Base-by-base conservation (phyloP, 2,888 invertebrate genomes). In the Eristalinus sepulchralis region DNA sequence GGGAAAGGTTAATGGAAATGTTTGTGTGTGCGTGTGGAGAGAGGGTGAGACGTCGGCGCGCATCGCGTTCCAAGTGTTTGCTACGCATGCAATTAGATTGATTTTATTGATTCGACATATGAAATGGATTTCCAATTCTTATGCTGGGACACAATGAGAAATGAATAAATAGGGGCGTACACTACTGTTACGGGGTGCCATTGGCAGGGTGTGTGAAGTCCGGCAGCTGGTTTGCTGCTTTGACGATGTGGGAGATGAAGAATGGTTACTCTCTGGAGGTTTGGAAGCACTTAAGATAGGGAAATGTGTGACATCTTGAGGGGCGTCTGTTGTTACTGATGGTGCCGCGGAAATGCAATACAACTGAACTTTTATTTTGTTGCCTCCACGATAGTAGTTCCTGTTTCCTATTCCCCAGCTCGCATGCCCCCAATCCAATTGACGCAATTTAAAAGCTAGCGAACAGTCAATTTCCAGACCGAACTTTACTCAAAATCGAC, bases 1-100 rank as follows among this genome's bases (percentile, higher is more conserved):
- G 77, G 78, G 34, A 68, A 53, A 67, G 67, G 66, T 76, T 60
- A 64, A 60, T 55, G 81, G 66, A 71, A 27, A 33, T 27, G 47
- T 17, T 47, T 47, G n/a, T 17, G 47, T 17, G 17, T 47, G 17
- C 8, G 17, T 6, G 39, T n/a, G n/a, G n/a, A 5, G 17, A 47
- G 17, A 2, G 1, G n/a, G 13, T 11, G 53, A 22, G 39, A 22
- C 27, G 20, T 60, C 59, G 24, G 24, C 22, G 11, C 13, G 9
- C 53, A 11, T 24, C 13, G 24, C 22, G 13, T 11, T 57, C 11
- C 22, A 57, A 57, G 4, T 57, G 24, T 57, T 47, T 60, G 62
- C 55, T 70, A 27, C 6, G 24, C 53, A 55, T 67, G 76, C 34
- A 67, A 68, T 60, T 67, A 13, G 6, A 57, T 68, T 34, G 59